A percentile compares a stretch with the other conserved stretches of the same genome.
These are phyloP conservation scores for Chymomyza procnemis DNA, from an alignment of 2,888 invertebrate genomes.

Conservation along the genomic window DNA sequence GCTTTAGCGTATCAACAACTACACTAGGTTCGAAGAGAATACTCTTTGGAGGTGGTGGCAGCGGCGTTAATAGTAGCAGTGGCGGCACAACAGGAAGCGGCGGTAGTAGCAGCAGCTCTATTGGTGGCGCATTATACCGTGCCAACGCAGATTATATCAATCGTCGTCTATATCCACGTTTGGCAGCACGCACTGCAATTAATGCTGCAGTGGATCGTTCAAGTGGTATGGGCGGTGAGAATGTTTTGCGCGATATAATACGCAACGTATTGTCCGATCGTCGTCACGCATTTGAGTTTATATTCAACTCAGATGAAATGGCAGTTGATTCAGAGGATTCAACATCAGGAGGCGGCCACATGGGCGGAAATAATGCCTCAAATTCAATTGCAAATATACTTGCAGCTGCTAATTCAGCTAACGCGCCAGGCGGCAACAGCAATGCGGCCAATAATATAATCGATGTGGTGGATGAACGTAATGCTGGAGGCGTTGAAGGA, in stretches of 20 bases:
- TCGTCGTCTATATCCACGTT: constrained; percentile 62
- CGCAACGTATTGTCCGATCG: constrained; percentile 69
- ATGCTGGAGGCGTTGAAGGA: constrained; percentile 23
- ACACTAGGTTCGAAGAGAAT: constrained; percentile 75
- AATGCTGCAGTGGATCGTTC: constrained; percentile 46
- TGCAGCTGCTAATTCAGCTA: not conserved
- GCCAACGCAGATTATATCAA: constrained; percentile 72
- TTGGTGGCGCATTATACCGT: constrained; percentile 48
- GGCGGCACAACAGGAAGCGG: constrained; percentile 14
- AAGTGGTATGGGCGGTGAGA: constrained; percentile 46
- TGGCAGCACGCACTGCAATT: constrained; percentile 43
- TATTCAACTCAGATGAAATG: constrained; percentile 70
- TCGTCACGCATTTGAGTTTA: constrained; percentile 69
- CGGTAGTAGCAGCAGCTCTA: constrained; percentile 8
- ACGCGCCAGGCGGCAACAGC: constrained; percentile 6
- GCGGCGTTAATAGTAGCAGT: constrained; percentile 13
- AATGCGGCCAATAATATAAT: constrained; percentile 14
- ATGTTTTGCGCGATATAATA: constrained; percentile 67
- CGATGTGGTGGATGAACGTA: constrained; percentile 38
- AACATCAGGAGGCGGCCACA: constrained; percentile 7
- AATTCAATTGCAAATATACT: not conserved
- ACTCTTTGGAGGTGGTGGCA: constrained; percentile 72
- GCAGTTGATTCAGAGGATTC: constrained; percentile 64
- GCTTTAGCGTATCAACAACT: constrained; percentile 86
- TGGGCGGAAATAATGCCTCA: not conserved